Base-by-base conservation (phyloP, 1,140 invertebrate genomes). In the Eupeodes corollae region DNA sequence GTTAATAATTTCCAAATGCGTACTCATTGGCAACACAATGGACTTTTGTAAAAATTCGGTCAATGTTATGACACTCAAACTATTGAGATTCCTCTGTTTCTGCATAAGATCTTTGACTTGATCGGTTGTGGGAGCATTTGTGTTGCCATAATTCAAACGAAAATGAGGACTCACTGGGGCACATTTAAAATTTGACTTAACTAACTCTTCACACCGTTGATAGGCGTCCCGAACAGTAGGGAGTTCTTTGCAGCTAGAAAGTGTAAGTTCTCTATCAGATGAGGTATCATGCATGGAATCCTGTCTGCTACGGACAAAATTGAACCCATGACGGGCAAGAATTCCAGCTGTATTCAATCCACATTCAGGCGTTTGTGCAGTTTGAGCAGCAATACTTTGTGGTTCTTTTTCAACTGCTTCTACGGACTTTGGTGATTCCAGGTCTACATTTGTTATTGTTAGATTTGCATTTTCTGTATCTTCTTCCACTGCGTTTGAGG, bases 1-100 rank as follows among this genome's bases (percentile, higher is more conserved):
- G 47, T 83, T 83, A 0, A 83, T 74, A 6, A 86, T 69, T 42
- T 76, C 75, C 42, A 78, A 74, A 56, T 86, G 82, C 21, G 77
- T 75, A n/a, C 72, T 72, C 2, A 86, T 55, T 0, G 83, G 83
- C 48, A 83, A 68, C 53, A 78, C 70, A 2, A 86, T 73, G 1
- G 82, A 84, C 56, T 79, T 74, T 54, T 81, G 77, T 3, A 83
- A 56, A 48, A 78, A 81, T 9, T 77, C 74, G 0, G 77, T 74
- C 35, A 83, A 59, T 46, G 76, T 75, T 16, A 74, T 69, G 56
- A 74, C 64, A 61, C 71, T 69, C 57, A 73, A 61, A 52, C 63
- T 65, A 6, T 59, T 57, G 2, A 70, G 11, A 21, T 51, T 42
- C 6, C 46, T 14, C 32, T 51, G 39, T 42, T 47, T 42, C n/a